Evolutionary conservation across 1,140 invertebrate genomes (phyloP), one percentile per base, ranked within the genome.

Genomic region (Panonychus citri): DNA sequence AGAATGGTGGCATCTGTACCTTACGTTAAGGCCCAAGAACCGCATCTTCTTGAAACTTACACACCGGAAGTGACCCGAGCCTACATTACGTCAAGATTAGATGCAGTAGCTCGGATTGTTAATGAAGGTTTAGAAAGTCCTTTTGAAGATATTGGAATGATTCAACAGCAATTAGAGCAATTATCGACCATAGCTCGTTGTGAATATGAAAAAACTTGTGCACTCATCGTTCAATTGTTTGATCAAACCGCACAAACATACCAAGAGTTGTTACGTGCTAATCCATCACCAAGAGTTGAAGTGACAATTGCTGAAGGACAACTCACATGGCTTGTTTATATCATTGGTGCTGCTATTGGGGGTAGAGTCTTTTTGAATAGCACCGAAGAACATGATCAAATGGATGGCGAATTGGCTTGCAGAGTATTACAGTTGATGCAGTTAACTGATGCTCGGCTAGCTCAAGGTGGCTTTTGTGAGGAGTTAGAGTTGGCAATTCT

Each of bases 1-100:
- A 75, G 90, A 54, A 94, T 98, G 89, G 93, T 97, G 1, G 86
- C 90, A 0, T 96, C 91, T 17, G 87, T 97, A 54, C 91, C 93
- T 1, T 98, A 97, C 70, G 87, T 96, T 0, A 95, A 96, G 62
- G 86, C 87, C 0, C 79, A 83, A 1, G 91, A 97, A 69, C 91
- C 91, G 1, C 91, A 96, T 71, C 71, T 91, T 54, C 71, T 98
- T 55, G 89, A 96, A 67, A 88, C 83, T 0, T 96, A 94, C 66
- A 90, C 90, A 21, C 94, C 93, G 0, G 87, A 94, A 70, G 85
- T 95, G 15, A 86, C 88, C 4, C 83, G 85, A 63, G 88, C 91
- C 0, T 97, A 95, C 66, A 86, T 97, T 37, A 86, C 84, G 8
- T 94, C 89, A 2, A 73, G 93, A 60, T 71, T 97, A 0, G 87